Conservation (phyloP, 2,888 invertebrate genomes). For the Caenorhabditis japonica region DNA sequence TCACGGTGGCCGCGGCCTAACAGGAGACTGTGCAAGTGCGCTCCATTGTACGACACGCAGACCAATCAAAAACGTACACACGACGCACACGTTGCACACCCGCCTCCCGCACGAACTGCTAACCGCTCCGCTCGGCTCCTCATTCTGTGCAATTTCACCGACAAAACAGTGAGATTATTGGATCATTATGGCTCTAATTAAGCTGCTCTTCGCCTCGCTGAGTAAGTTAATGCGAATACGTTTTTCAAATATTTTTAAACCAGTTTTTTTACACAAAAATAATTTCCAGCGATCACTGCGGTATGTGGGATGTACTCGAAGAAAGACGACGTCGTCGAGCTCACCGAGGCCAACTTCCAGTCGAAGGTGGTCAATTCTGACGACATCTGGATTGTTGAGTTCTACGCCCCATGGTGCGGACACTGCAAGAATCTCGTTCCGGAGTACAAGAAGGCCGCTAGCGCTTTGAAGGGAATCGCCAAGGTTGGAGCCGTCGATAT, state of each 20-base stretch:
- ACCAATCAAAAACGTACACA: conserved; percentile 49
- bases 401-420: conserved; percentile 90
- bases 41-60: conserved; percentile 42
- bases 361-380: conserved; percentile 87
- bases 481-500: conserved; percentile 95
- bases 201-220: conserved; percentile 40
- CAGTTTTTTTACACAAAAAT: neutral
- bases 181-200: conserved; percentile 41
- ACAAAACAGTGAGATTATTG: conserved; percentile 15
- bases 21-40: conserved; percentile 18
- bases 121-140: conserved; percentile 22
- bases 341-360: conserved; percentile 91
- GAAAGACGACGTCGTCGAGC: conserved; percentile 83
- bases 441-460: conserved; percentile 93
- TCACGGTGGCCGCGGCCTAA: neutral
- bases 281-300: conserved; percentile 47
- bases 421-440: conserved; percentile 88
- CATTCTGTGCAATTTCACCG: conserved; percentile 38
- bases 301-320: conserved; percentile 63
- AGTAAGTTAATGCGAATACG: conserved; percentile 28
- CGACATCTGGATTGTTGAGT: conserved; percentile 94
- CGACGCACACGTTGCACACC: conserved; percentile 25
- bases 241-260: neutral
- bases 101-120: conserved; percentile 20
- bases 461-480: conserved; percentile 90